phyloP scores from a whole-genome alignment of 2,113 vertebrate species.

The Thomomys bottae region DNA sequence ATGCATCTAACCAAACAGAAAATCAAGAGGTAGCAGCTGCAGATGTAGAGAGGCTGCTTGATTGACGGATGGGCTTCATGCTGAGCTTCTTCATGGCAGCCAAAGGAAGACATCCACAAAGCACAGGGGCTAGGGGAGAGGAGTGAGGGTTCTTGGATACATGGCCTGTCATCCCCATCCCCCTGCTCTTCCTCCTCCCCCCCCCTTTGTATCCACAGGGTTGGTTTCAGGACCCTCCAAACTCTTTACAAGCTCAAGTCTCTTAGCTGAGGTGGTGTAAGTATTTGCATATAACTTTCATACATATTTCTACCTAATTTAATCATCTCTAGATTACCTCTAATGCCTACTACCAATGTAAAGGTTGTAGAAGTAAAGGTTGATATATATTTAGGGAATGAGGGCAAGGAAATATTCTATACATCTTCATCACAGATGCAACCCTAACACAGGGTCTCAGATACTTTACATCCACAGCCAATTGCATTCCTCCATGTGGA shows the following conservation, averaged over 20 bases:
- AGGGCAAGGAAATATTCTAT: neutral
- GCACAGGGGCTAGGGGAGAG: neutral
- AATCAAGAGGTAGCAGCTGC: neutral
- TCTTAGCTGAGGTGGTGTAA: neutral
- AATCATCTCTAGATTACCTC: neutral
- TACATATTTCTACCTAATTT: neutral
- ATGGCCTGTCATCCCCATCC: neutral
- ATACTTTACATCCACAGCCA: neutral
- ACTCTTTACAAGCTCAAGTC: neutral
- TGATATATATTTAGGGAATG: neutral
- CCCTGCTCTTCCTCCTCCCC: no score
- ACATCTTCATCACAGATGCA: neutral
- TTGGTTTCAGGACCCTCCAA: neutral
- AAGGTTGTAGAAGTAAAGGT: neutral
- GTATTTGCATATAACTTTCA: neutral
- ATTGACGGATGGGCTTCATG: neutral
- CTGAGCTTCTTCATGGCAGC: neutral
- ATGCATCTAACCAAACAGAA: conserved; percentile 73
- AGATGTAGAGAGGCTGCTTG: neutral
- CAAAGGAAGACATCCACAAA: neutral
- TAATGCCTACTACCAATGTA: neutral
- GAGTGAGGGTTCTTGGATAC: neutral
- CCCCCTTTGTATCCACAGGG: neutral
- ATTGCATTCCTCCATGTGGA: neutral
- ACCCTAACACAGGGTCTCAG: neutral